phyloP scores from a whole-genome alignment of 2,797 vertebrate species.

The Hoplostethus mediterraneus region DNA sequence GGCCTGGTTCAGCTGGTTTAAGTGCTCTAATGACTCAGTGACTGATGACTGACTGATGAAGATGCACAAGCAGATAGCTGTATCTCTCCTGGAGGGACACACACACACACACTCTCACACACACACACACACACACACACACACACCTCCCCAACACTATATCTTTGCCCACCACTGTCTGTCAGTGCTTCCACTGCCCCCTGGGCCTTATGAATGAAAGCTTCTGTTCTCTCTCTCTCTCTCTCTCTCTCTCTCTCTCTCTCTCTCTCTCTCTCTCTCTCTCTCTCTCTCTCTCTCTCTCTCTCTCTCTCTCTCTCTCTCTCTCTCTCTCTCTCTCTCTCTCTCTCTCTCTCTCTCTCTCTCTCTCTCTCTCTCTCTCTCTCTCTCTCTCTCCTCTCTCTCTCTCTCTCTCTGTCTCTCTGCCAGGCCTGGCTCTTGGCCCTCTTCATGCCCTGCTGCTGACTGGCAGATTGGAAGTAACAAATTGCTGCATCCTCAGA shows the following conservation, averaged over 20 bases:
- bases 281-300: background rate
- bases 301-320: background rate
- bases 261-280: slow-evolving; percentile 30
- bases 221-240: slow-evolving; percentile 64
- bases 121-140: slow-evolving; percentile 29
- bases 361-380: background rate
- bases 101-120: slow-evolving; percentile 20
- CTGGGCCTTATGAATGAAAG: slow-evolving; percentile 85
- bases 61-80: slow-evolving; percentile 56
- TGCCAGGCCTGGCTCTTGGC: slow-evolving; percentile 87
- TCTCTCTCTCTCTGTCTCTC: background rate
- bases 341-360: slow-evolving; percentile 65
- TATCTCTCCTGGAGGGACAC: slow-evolving; percentile 41
- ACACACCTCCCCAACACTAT: slow-evolving; percentile 2
- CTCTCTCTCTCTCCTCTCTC: background rate
- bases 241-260: slow-evolving; percentile 55
- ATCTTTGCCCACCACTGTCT: slow-evolving; percentile 3
- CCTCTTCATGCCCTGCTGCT: slow-evolving; percentile 90
- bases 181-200: slow-evolving; percentile 74
- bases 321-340: background rate
- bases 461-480: slow-evolving; percentile 98
- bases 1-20: background rate
- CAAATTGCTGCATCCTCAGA: slow-evolving; percentile 99
- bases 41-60: slow-evolving; percentile 33
- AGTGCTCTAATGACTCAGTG: slow-evolving; percentile 8